Evolutionary conservation across 2,797 vertebrate species (phyloP).

Genomic region (Gymnothorax reevesii): DNA sequence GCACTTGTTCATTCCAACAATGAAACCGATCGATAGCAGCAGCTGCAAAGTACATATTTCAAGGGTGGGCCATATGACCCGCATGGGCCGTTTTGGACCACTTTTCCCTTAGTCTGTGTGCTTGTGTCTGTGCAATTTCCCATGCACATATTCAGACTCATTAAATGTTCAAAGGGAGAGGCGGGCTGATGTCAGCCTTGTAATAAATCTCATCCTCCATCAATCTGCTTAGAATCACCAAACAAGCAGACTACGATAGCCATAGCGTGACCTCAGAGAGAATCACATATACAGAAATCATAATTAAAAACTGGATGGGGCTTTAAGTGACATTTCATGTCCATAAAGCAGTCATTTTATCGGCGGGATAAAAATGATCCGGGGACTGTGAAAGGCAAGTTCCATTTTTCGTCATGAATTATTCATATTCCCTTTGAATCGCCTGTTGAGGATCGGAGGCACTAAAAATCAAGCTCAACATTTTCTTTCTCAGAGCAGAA

Average conservation of each 20-base stretch:
- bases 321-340: constrained; percentile 46
- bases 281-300: constrained; percentile 26
- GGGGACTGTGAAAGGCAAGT: constrained; percentile 41
- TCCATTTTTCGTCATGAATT: constrained; percentile 51
- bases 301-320: constrained; percentile 37
- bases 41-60: too few species aligned
- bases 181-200: constrained; percentile 35
- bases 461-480: constrained; percentile 45
- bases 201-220: constrained; percentile 46
- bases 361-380: constrained; percentile 13
- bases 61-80: too few species aligned
- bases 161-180: constrained; percentile 51
- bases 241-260: neutral
- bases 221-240: neutral
- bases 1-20: too few species aligned
- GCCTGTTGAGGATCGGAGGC: constrained; percentile 44
- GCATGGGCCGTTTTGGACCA: too few species aligned
- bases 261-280: constrained; percentile 13
- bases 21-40: too few species aligned
- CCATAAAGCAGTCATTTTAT: constrained; percentile 37
- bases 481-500: constrained; percentile 41
- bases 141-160: constrained; percentile 45
- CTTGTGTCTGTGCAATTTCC: constrained; percentile 35
- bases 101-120: too few species aligned
- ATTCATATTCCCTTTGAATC: constrained; percentile 50